Evolutionary conservation across 2,113 vertebrate genomes (phyloP).

Genomic region (Clinocottus analis): DNA sequence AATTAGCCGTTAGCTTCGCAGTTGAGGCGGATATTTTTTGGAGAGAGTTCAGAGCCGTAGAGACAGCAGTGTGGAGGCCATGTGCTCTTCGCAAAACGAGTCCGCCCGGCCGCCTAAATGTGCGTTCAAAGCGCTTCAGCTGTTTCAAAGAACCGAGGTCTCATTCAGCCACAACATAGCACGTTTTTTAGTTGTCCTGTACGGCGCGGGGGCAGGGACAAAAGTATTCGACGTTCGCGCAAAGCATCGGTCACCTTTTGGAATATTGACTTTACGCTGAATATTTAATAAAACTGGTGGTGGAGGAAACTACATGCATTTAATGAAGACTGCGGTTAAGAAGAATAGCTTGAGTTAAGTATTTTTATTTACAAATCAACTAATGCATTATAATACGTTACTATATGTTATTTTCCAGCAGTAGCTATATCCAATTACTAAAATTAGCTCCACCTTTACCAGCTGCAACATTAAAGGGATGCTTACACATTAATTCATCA

Average conservation of each 20-base stretch:
- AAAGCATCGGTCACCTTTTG: background rate
- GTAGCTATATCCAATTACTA: no score
- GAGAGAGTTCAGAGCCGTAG: background rate
- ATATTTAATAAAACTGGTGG: background rate
- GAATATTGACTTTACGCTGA: no score
- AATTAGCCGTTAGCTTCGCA: conserved; percentile 19
- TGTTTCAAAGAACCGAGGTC: background rate
- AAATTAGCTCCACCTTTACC: background rate
- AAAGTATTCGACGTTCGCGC: background rate
- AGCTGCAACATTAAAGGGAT: background rate
- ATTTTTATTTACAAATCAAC: background rate
- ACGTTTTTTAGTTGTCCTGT: conserved; percentile 26
- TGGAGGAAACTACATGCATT: background rate
- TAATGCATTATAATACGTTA: background rate
- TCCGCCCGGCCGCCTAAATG: background rate
- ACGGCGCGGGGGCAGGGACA: conserved; percentile 58
- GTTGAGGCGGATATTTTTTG: fast-evolving
- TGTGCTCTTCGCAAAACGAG: background rate
- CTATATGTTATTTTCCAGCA: no score
- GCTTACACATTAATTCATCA: background rate
- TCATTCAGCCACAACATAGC: conserved; percentile 37
- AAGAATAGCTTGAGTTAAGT: background rate
- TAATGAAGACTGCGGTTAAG: background rate
- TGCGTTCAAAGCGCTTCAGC: background rate
- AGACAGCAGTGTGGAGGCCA: background rate